Percentiles rank a stretch among this genome's conserved stretches.
phyloP scores from a whole-genome alignment of 92 coral and sea anemone genomes.

The Actinostola sp. region DNA sequence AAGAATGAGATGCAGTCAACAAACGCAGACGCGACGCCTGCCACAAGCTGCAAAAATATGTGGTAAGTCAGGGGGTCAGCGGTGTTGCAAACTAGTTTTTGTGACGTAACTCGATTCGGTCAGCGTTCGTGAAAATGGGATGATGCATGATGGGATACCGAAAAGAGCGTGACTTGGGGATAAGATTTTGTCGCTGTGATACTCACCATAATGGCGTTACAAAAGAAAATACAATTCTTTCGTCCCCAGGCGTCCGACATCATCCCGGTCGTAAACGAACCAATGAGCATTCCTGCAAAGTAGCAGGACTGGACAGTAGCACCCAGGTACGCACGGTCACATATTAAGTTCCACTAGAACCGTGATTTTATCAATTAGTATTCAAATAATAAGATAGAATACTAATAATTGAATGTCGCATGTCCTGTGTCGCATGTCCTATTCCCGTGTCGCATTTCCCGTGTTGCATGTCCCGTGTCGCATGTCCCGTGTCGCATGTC shows the following conservation, averaged over 20 bases:
- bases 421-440: neutral
- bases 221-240: conserved; percentile 54
- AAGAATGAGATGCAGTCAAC: conserved; percentile 34
- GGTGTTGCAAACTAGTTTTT: neutral
- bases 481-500: too few species aligned
- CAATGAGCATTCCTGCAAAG: conserved; percentile 66
- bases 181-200: neutral
- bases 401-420: neutral
- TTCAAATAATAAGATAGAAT: neutral
- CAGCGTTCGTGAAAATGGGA: neutral
- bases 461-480: too few species aligned
- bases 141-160: neutral
- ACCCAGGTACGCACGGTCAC: conserved; percentile 67
- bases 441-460: too few species aligned
- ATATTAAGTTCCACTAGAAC: conserved; percentile 55
- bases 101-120: too few species aligned
- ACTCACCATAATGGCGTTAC: conserved; percentile 56
- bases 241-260: conserved; percentile 69
- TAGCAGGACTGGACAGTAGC: conserved; percentile 61
- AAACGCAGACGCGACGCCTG: conserved; percentile 43
- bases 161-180: too few species aligned
- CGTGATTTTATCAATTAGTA: neutral
- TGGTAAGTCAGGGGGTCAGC: neutral
- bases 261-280: conserved; percentile 57
- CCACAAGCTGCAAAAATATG: conserved; percentile 26